Conservation (phyloP, 2,888 invertebrate genomes). For the Girardia tigrina region DNA sequence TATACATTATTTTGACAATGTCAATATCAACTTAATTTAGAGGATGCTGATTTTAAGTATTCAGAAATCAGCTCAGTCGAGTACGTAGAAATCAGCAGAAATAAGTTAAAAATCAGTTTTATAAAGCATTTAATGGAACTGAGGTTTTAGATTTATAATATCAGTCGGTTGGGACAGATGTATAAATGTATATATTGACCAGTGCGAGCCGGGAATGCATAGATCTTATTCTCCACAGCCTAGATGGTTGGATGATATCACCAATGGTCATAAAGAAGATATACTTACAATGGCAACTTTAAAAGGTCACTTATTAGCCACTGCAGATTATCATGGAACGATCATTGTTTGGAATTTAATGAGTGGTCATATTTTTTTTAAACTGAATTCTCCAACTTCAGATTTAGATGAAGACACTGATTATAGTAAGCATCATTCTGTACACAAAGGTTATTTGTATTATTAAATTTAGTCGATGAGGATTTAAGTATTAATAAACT, state of each 20-base stretch:
- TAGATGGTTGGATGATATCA: slow-evolving; percentile 48
- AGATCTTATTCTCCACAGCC: slow-evolving; percentile 45
- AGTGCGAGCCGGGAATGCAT: slow-evolving; percentile 43
- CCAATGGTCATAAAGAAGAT: slow-evolving; percentile 50
- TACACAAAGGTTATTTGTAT: neutral
- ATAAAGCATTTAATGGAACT: neutral
- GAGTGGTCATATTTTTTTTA: slow-evolving; percentile 50
- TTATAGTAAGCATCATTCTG: slow-evolving; percentile 38
- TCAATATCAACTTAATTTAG: slow-evolving; percentile 38
- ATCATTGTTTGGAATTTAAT: slow-evolving; percentile 51
- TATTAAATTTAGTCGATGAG: slow-evolving; percentile 44
- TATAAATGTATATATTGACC: slow-evolving; percentile 48
- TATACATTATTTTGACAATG: neutral
- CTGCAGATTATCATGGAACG: slow-evolving; percentile 49
- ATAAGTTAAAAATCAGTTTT: slow-evolving; percentile 40
- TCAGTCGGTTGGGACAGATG: slow-evolving; percentile 50
- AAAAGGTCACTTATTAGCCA: slow-evolving; percentile 48
- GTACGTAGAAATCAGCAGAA: slow-evolving; percentile 49
- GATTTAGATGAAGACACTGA: slow-evolving; percentile 43
- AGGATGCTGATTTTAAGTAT: slow-evolving; percentile 37
- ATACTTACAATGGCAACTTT: slow-evolving; percentile 48
- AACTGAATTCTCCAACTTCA: slow-evolving; percentile 42
- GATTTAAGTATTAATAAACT: slow-evolving; percentile 47
- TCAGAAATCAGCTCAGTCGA: slow-evolving; percentile 47
- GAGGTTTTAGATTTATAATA: slow-evolving; percentile 44